Conservation (phyloP, 1,140 invertebrate genomes). For the Anastatus disparis region DNA sequence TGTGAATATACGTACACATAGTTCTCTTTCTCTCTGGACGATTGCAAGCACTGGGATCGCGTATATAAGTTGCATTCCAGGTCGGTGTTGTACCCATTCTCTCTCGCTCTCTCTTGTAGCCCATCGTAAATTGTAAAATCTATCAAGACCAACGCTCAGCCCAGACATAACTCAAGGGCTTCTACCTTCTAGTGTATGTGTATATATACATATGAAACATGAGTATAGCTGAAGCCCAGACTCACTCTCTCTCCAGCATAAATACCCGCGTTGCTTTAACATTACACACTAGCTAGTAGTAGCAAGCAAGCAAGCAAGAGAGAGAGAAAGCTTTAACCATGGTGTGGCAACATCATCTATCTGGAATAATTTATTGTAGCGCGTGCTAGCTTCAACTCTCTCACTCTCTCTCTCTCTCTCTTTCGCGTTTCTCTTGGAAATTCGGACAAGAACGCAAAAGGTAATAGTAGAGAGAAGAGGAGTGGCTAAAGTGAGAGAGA, state of each 20-base stretch:
- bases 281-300: too few relatives aligned
- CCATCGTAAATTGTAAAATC: conserved; percentile 68
- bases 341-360: conserved; percentile 68
- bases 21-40: too few relatives aligned
- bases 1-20: too few relatives aligned
- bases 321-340: conserved; percentile 19
- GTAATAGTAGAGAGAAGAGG: not conserved
- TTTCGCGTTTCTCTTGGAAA: conserved; percentile 59
- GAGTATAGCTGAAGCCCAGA: conserved; percentile 65
- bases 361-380: conserved; percentile 67
- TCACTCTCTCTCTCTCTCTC: too few relatives aligned
- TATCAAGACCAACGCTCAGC: conserved; percentile 67
- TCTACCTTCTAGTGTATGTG: conserved; percentile 42
- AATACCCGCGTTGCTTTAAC: conserved; percentile 66
- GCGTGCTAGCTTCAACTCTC: conserved; percentile 48
- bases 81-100: not conserved
- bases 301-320: conserved; percentile 26
- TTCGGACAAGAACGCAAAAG: conserved; percentile 61
- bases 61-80: conserved; percentile 36
- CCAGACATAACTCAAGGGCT: conserved; percentile 65
- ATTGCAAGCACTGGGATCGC: not conserved
- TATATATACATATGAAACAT: conserved; percentile 61
- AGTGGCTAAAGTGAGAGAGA: not conserved
- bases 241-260: too few relatives aligned
- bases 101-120: conserved; percentile 47